Percentiles rank a stretch among this genome's conserved stretches.
Evolutionary conservation across 1,140 invertebrate species (phyloP).

Genomic region (Tigriopus japonicus): DNA sequence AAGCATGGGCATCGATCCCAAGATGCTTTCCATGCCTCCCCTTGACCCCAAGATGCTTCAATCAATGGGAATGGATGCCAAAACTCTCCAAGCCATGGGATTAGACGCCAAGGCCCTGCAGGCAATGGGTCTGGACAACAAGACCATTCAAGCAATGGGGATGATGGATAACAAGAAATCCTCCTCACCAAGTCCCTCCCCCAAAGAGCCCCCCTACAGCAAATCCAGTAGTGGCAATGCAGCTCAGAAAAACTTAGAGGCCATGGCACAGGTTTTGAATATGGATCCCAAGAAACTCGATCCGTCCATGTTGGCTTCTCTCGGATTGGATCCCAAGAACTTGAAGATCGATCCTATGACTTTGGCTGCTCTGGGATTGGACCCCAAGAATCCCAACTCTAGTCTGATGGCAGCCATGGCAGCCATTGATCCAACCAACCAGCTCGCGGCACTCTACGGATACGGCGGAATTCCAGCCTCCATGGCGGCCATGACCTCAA

Average conservation of each 20-base stretch:
- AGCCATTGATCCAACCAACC: constrained; percentile 15
- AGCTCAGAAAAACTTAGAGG: background rate
- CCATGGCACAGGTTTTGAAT: background rate
- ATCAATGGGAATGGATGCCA: constrained; percentile 14
- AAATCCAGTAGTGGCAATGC: background rate
- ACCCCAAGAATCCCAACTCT: constrained; percentile 15
- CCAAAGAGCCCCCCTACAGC: background rate
- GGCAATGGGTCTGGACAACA: constrained; percentile 9
- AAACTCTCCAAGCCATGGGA: constrained; percentile 5
- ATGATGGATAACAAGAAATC: background rate
- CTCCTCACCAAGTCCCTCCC: background rate
- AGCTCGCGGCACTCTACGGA: constrained; percentile 11
- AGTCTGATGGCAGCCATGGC: constrained; percentile 14
- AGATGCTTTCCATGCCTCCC: background rate
- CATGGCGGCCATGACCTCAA: background rate
- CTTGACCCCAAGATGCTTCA: constrained; percentile 18
- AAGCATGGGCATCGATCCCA: constrained; percentile 5
- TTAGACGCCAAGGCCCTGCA: constrained; percentile 14
- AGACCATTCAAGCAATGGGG: constrained; percentile 6
- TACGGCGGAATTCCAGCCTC: background rate
- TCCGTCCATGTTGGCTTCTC: background rate
- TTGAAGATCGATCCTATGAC: constrained; percentile 15
- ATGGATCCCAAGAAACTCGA: constrained; percentile 13
- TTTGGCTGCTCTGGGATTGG: constrained; percentile 13
- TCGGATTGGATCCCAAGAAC: constrained; percentile 15